phyloP scores from a whole-genome alignment of 2,113 vertebrate species.

The Chionis minor region DNA sequence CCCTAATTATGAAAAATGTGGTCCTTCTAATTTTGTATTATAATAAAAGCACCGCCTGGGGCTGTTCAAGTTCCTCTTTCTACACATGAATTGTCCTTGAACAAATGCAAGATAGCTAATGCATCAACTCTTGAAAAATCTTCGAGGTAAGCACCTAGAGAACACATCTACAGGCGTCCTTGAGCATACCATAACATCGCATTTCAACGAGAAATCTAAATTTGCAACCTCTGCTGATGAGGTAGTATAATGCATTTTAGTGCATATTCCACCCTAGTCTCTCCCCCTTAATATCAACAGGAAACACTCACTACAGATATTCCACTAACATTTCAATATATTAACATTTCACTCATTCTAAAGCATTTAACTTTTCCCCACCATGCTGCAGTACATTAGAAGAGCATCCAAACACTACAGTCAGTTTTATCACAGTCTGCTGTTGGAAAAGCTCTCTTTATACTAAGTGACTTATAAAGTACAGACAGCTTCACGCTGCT shows the following conservation, averaged over 20 bases:
- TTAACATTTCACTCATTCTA: not conserved
- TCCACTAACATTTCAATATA: not conserved
- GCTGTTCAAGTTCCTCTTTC: not conserved
- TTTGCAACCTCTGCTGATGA: not conserved
- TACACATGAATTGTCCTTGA: constrained; percentile 45
- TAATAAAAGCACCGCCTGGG: not conserved
- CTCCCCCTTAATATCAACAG: not conserved
- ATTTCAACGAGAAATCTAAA: not conserved
- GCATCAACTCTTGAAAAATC: not conserved
- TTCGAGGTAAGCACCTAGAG: not conserved
- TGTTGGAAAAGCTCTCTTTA: not conserved
- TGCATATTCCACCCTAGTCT: not conserved
- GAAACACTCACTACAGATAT: not conserved
- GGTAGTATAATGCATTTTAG: not conserved
- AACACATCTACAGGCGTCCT: not conserved
- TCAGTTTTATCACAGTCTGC: not conserved
- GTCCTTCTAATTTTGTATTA: constrained; percentile 40
- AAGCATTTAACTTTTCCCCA: not conserved
- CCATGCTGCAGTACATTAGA: not conserved
- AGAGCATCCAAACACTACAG: not conserved
- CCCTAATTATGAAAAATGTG: constrained; percentile 61
- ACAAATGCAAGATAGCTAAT: not conserved
- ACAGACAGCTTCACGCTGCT: not conserved
- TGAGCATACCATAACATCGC: not conserved
- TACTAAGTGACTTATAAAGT: not conserved